Base-by-base conservation (phyloP, 2,113 vertebrate genomes). In the Myotis davidii region DNA sequence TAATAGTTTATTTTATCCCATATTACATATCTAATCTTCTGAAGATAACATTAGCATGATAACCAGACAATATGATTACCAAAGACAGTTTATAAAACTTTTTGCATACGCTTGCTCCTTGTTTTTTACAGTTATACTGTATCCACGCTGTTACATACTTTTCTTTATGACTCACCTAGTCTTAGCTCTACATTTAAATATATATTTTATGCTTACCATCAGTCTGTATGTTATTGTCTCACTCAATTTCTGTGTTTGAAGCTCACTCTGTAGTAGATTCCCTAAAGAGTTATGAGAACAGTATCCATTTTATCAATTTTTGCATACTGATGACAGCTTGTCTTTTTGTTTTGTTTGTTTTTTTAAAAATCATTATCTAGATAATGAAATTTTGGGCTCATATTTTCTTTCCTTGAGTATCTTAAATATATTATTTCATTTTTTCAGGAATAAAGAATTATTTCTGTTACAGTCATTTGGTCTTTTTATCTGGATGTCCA, bases 381-480 rank as follows among this genome's bases (percentile, higher is more conserved):
- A 50, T 95, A 69, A 69, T 39, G 77, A 88, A 82, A 69, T 83
- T 25, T 83, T 92, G 83, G 84, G 13, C n/a, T 88, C 39, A 77
- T 34, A 56, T 56, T 83, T 92, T 95, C 25, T 67, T 74, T 76
- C 37, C 29, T 29, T 82, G 79, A 85, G 20, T 83, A 39, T 88
- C 77, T 92, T 83, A 77, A 59, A 74, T 74, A 50, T 50, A 23
- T 76, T 32, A 67, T 16, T 77, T 29, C 23, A 17, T 82, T 79
- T 95, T 91, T 42, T 65, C 34, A 81, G 45, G 54, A 87, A 59
- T 91, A 87, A 65, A 79, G 42, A 91, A 20, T 85, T 90, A 5
- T 78, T 85, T 89, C 48, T 42, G 1, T 81, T 81, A 81, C 1
- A 74, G 2, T 74, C 10, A 39, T 69, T 50, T 76, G 69, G 14